Base-by-base conservation (phyloP, 2,888 invertebrate species). In the Chymomyza procnemis region DNA sequence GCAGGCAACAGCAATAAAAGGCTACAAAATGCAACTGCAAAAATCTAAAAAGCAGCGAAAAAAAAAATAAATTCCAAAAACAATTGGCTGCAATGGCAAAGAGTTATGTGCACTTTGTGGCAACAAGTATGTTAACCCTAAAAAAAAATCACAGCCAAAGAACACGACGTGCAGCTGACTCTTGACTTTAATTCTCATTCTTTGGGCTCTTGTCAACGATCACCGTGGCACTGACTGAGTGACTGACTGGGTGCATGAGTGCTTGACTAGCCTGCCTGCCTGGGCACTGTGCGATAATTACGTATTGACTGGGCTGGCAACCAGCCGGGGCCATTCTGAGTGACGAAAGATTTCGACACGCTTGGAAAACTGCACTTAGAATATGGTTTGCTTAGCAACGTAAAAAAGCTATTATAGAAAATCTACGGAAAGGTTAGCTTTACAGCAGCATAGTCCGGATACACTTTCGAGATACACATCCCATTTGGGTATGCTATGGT, bases 91-190 rank as follows among this genome's bases (percentile, higher is more conserved):
- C 67, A 67, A 41, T 19, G 59, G 56, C 66, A 64, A 61, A 69
- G 72, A 82, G 81, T 81, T 86, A 86, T 86, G 79, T 69, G 82
- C 86, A 84, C 81, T 81, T 75, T 66, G 65, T 41, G 60, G 71
- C 71, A 76, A 76, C 81, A 65, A 26, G 26, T 26, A 73, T 76
- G 71, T 80, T 41, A 84, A 81, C 86, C 81, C 81, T 67, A 78
- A 41, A 41, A 54, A 46, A 77, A 69, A 70, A 66, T 66, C 68
- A 65, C 79, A 26, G 12, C 12, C 34, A 41, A 41, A 41, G 34
- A 41, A 50, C 61, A 47, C n/a, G 8, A 12, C 56, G 16, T 54
- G n/a, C 64, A 54, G 59, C 64, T 64, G 52, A 48, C 19, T 8
- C 59, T 55, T 26, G 22, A 52, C 34, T 34, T 19, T 8, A 41